Evolutionary conservation across 1,140 invertebrate genomes (phyloP).

Genomic region (Drosophila malerkotliana): DNA sequence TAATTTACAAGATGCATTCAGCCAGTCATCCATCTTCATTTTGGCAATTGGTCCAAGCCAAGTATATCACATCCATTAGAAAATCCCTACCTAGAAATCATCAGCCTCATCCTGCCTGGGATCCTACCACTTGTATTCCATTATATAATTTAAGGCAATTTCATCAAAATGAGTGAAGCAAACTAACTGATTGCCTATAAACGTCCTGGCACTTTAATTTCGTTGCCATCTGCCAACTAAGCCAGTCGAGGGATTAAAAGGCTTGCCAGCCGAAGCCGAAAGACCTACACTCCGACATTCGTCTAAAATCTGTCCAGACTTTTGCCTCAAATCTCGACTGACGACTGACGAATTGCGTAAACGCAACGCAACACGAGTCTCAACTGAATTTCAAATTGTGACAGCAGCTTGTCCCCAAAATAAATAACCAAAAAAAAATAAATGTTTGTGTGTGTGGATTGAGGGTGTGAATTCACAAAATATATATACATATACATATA

Average conservation of each 20-base stretch:
- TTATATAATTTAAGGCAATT: slow-evolving; percentile 37
- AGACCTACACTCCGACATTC: background rate
- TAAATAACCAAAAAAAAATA: slow-evolving; percentile 64
- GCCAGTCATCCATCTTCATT: background rate
- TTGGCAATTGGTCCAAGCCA: background rate
- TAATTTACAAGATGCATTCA: background rate
- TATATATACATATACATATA: slow-evolving; percentile 61
- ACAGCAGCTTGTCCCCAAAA: slow-evolving; percentile 64
- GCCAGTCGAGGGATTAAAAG: slow-evolving; percentile 62
- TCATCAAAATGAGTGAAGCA: slow-evolving; percentile 32
- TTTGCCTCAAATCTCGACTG: slow-evolving; percentile 58
- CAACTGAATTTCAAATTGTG: slow-evolving; percentile 73
- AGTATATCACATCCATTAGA: slow-evolving; percentile 1
- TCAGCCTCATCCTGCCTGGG: no score
- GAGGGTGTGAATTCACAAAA: slow-evolving; percentile 36
- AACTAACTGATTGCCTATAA: slow-evolving; percentile 73
- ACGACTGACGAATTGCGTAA: slow-evolving; percentile 77
- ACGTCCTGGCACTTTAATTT: slow-evolving; percentile 72
- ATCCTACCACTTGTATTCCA: background rate
- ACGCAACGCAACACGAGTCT: slow-evolving; percentile 42
- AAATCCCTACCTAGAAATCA: background rate
- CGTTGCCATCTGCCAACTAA: slow-evolving; percentile 64
- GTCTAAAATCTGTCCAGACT: background rate
- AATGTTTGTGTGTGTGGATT: background rate
- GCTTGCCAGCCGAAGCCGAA: slow-evolving; percentile 24